These are phyloP conservation scores for Chrysocyon brachyurus DNA, from an alignment of 2,797 vertebrate species.

Conservation along the genomic window DNA sequence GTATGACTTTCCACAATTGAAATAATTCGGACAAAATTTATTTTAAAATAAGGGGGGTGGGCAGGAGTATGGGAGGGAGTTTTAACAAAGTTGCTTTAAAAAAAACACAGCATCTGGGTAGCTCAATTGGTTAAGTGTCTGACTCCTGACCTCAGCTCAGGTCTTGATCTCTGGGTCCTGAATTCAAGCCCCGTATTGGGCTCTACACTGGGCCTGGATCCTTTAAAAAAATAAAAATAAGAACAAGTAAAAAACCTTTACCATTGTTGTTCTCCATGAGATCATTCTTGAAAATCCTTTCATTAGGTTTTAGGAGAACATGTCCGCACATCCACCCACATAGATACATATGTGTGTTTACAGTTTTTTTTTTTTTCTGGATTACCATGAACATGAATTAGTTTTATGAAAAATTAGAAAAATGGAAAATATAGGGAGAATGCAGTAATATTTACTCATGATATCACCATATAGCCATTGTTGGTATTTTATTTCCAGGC, in stretches of 20 bases:
- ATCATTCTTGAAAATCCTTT: not conserved
- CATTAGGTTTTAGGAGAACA: constrained; percentile 16
- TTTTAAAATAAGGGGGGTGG: not conserved
- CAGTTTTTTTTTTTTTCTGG: not conserved
- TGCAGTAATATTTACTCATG: not conserved
- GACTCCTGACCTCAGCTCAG: not conserved
- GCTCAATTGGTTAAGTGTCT: not conserved
- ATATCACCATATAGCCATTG: not conserved
- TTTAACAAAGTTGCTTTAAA: not conserved
- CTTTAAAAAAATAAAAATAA: not conserved
- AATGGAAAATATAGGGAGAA: not conserved
- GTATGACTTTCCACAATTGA: not conserved
- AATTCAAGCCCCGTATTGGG: not conserved
- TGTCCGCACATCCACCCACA: too few species aligned
- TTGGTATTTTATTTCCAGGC: constrained; percentile 18
- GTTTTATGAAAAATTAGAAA: constrained; percentile 51
- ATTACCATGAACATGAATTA: not conserved
- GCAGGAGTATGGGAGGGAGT: not conserved
- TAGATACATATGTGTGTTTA: not conserved
- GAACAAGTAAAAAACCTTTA: not conserved
- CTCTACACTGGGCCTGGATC: not conserved
- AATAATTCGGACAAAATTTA: not conserved
- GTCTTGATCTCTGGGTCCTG: not conserved
- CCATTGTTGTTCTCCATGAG: not conserved
- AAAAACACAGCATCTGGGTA: not conserved